Evolutionary conservation across 2,113 vertebrate species (phyloP), one percentile per base, ranked within the genome.

Genomic region (Progne subis): DNA sequence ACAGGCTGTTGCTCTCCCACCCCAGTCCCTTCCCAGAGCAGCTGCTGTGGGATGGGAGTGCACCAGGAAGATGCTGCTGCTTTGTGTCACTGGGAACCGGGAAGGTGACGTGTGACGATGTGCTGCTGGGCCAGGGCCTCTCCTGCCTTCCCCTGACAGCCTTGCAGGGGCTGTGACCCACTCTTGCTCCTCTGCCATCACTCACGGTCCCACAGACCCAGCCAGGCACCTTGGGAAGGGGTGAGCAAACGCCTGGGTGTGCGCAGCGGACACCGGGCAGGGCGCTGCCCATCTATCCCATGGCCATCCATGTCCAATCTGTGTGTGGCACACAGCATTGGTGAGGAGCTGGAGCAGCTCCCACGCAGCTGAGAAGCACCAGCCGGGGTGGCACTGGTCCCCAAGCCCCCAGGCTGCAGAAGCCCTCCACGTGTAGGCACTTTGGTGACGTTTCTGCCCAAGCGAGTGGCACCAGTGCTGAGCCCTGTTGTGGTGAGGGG

Each of bases 391-490:
- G 31, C n/a, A 53, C 37, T 19, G 14, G 31, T 56, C 15, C 56
- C 59, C 14, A 37, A 9, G 23, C 20, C 19, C 8, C 18, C 31
- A 32, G 19, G 16, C 23, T 75, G 46, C 44, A 72, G 72, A 43
- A 87, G 49, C 8, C 49, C 68, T 24, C 12, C 3, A 5, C 0
- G 0, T 47, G 37, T 8, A 52, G 50, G 29, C 39, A 41, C 31
- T 44, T 11, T 10, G 31, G n/a, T 46, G 71, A 88, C 20, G 8
- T 24, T 64, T 50, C n/a, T 74, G 59, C 28, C 55, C 26, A 6
- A 1, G 1, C 0, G 1, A 86, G 55, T 1, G 1, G 31, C 18
- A 41, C n/a, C 2, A 0, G 32, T 0, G 0, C 26, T 2, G 2
- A 88, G 34, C 32, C 41, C 34, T 76, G 52, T 32, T 28, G 16